Evolutionary conservation across 2,113 vertebrate species (phyloP), one percentile per base, ranked within the genome.

Genomic region (Fregata magnificens): DNA sequence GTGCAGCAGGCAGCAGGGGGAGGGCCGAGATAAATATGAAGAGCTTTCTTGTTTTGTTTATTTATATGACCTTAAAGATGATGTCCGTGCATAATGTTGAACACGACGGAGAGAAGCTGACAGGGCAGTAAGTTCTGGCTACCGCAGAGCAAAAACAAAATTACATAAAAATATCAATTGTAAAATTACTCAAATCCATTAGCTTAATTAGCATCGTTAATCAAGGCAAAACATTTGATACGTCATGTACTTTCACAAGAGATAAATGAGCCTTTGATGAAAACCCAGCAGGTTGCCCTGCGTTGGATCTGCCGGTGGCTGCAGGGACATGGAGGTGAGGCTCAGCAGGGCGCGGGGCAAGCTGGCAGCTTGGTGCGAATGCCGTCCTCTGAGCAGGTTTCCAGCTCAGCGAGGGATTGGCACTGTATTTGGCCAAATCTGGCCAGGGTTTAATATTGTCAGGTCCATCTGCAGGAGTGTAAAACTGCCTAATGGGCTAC

Each of bases 121-220:
- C 93, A 42, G 93, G 65, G 96, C 90, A 94, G 38, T 77, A 77
- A 84, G 78, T 82, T 13, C 95, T 91, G 92, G 96, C 90, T 71
- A 91, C 94, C 16, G 4, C 93, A 38, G 87, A 97, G 90, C 88
- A 9, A 93, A 95, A 95, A 74, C 94, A 95, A 85, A 96, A 97
- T 88, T 82, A 73, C 90, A 95, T 70, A 96, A 97, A 97, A 96
- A 98, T 95, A 89, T 62, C 93, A 95, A 95, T 95, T 95, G 95
- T 95, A 96, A 91, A 97, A 95, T 96, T 90, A 76, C 97, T 97
- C 88, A 89, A 91, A 93, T 96, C 96, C 97, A 97, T 97, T 98
- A 98, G 94, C 92, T 96, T 98, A 97, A 98, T 98, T 97, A 97
- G 93, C 81, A 86, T 90, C 96, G 92, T 98, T 98, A 97, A 97